Percentiles rank a stretch among this genome's conserved stretches.
Evolutionary conservation across 2,888 invertebrate species (phyloP).

Genomic region (Diloba caeruleocephala): DNA sequence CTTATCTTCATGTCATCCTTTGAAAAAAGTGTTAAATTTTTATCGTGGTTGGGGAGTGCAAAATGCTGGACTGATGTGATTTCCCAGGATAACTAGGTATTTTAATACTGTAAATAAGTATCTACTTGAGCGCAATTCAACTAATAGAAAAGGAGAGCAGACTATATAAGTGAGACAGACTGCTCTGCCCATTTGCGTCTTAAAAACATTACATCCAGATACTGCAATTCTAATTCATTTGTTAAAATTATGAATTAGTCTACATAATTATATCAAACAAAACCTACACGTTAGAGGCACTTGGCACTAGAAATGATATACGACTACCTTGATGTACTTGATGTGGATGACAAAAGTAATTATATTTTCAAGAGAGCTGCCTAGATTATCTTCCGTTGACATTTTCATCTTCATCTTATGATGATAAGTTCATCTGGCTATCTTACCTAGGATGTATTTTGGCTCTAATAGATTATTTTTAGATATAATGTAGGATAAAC

Average conservation of each 20-base stretch:
- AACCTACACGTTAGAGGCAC: background rate
- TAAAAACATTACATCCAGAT: conserved; percentile 20
- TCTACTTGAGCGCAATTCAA: conserved; percentile 39
- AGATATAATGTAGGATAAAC: no score
- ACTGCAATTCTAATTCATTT: conserved; percentile 14
- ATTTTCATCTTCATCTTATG: background rate
- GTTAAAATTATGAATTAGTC: conserved; percentile 2
- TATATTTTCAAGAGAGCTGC: background rate
- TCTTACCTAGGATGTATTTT: no score
- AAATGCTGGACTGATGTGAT: background rate
- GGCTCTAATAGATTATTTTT: no score
- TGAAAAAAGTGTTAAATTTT: conserved; percentile 11
- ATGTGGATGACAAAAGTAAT: background rate
- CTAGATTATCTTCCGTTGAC: background rate
- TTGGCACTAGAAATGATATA: no score
- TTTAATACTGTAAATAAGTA: conserved; percentile 5
- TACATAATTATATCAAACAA: background rate
- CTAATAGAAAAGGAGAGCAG: conserved; percentile 38
- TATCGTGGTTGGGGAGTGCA: background rate
- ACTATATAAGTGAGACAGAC: conserved; percentile 45
- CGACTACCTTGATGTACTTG: background rate
- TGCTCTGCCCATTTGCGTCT: conserved; percentile 48
- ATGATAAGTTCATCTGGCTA: no score
- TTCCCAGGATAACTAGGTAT: background rate
- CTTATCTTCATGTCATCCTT: conserved; percentile 12